Evolutionary conservation across 2,797 vertebrate genomes (phyloP).

Genomic region (Acomys russatus): DNA sequence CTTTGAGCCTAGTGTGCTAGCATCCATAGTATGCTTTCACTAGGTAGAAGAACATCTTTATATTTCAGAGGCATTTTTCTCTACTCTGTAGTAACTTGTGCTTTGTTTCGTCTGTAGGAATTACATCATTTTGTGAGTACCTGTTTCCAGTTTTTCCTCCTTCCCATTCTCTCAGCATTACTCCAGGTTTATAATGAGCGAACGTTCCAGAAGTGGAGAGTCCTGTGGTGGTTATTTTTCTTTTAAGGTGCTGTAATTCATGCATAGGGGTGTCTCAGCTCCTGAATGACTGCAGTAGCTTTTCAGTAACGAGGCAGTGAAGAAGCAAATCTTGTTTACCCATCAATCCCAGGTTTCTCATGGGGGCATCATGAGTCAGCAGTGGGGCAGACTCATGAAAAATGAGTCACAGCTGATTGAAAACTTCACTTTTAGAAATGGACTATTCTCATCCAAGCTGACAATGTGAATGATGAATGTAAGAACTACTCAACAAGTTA

Average conservation of each 20-base stretch:
- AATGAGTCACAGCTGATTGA: background rate
- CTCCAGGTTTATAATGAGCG: background rate
- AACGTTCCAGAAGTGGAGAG: background rate
- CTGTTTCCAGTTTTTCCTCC: background rate
- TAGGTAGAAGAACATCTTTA: background rate
- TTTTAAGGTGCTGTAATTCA: background rate
- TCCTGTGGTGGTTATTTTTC: background rate
- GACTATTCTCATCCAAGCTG: conserved; percentile 1
- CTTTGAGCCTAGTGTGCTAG: background rate
- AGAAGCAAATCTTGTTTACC: background rate
- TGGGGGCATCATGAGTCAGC: background rate
- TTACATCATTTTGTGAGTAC: background rate
- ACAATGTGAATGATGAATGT: background rate
- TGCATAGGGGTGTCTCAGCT: background rate
- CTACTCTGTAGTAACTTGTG: background rate
- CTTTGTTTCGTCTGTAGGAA: background rate
- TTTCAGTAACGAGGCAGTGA: background rate
- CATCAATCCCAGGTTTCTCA: background rate
- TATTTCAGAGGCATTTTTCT: background rate
- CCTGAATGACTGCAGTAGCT: background rate
- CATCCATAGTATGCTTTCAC: conserved; percentile 14
- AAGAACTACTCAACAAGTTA: background rate
- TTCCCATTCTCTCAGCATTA: background rate
- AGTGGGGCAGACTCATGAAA: background rate
- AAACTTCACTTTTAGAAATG: conserved; percentile 22